Conservation (phyloP, 1,140 invertebrate species). For the Ridgeia piscesae region DNA sequence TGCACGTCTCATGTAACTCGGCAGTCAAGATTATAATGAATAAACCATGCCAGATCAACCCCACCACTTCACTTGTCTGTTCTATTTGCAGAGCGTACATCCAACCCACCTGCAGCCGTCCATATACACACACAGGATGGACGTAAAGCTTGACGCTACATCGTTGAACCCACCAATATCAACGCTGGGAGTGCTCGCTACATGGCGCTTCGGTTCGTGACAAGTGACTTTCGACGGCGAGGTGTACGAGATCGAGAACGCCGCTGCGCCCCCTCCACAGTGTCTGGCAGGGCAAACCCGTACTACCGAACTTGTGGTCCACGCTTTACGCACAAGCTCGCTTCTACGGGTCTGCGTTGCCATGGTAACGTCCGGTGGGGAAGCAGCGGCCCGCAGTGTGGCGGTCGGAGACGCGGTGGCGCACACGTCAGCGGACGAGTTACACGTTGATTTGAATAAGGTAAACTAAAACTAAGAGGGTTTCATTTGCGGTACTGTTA, state of each 20-base stretch:
- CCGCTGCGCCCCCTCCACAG: background rate
- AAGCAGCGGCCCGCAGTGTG: background rate
- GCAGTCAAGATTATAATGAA: background rate
- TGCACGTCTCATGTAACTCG: background rate
- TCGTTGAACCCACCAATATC: background rate
- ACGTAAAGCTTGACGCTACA: background rate
- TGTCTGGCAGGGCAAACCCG: conserved; percentile 22
- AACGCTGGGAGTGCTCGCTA: background rate
- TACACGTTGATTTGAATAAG: background rate
- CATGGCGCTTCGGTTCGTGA: background rate
- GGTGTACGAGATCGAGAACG: background rate
- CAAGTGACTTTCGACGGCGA: background rate
- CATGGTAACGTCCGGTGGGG: background rate
- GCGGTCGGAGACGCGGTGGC: background rate
- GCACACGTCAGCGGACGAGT: background rate
- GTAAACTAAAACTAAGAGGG: background rate
- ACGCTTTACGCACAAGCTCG: conserved; percentile 22
- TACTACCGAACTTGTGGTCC: conserved; percentile 27
- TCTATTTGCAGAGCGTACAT: background rate
- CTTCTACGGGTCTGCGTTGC: conserved; percentile 27
- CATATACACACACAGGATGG: background rate
- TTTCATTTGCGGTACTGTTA: background rate
- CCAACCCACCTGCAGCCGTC: background rate
- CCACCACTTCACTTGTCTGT: background rate
- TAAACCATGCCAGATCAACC: background rate